Base-by-base conservation (phyloP, 1,140 invertebrate genomes). In the Drosophila aff. region DNA sequence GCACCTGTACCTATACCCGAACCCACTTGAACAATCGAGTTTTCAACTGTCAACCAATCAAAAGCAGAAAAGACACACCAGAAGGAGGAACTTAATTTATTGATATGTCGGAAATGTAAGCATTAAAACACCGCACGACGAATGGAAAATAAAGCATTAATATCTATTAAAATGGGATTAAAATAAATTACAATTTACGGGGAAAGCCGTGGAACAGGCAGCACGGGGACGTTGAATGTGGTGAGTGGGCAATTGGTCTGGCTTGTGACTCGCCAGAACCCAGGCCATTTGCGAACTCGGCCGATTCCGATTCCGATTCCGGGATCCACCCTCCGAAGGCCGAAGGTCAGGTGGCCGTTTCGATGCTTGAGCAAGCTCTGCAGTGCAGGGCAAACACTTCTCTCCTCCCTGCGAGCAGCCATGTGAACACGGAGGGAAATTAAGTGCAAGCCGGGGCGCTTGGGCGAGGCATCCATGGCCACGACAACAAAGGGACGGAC, bases 111-210 rank as follows among this genome's bases (percentile, higher is more conserved):
- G 58, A 73, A 77, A 67, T 61, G 47, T 76, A 61, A 57, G 65
- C 76, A 66, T 79, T 79, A 79, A 76, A 50, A 71, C 44, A 60
- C 33, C 41, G 68, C 55, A 58, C 49, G 64, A 55, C 43, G 61
- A 82, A 74, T 82, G 75, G 43, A 60, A 83, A 87, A 82, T 68
- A 87, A 83, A 74, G 62, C 84, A 87, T 87, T 89, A 89, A 87
- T 87, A 87, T 87, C 83, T 83, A 87, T 87, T 87, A 83, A 87
- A 83, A 71, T 76, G 18, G 68, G 65, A 89, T 83, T 80, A 77
- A 87, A 89, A 89, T 87, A 87, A 87, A 89, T 83, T 83, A 83
- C 75, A 81, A 67, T 77, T 80, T 63, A 61, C 64, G 69, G 36
- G 57, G 5, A 38, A 28, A 7, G 49, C 49, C 49, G 2, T 10